Evolutionary conservation across 2,113 vertebrate species (phyloP).

Genomic region (Pygoscelis antarcticus): DNA sequence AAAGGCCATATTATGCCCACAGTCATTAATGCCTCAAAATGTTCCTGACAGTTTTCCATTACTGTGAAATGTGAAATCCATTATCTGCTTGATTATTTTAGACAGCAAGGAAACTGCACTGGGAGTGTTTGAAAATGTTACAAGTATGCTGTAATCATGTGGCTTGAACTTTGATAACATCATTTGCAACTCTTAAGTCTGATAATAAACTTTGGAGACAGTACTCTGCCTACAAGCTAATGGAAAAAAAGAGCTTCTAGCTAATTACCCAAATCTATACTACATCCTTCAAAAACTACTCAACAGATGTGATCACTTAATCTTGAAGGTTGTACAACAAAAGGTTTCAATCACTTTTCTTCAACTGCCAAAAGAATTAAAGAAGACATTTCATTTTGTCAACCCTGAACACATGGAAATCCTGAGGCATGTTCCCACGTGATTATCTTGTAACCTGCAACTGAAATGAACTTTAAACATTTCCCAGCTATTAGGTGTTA

Average conservation of each 20-base stretch:
- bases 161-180: background rate
- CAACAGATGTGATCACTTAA: background rate
- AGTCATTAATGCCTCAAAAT: background rate
- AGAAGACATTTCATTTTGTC: background rate
- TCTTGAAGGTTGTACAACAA: background rate
- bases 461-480: background rate
- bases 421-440: background rate
- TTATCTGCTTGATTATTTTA: conserved; percentile 12
- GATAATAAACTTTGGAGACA: background rate
- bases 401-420: background rate
- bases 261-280: background rate
- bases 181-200: background rate
- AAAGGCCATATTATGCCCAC: background rate
- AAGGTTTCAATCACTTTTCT: background rate
- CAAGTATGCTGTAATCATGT: background rate
- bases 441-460: background rate
- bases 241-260: background rate
- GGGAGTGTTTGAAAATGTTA: background rate
- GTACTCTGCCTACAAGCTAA: background rate
- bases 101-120: background rate
- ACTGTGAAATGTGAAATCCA: background rate
- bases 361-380: background rate
- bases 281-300: background rate
- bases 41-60: background rate
- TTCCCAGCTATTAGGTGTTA: background rate